Base-by-base conservation (phyloP, 2,113 vertebrate genomes). In the Monarcha castaneiventris region DNA sequence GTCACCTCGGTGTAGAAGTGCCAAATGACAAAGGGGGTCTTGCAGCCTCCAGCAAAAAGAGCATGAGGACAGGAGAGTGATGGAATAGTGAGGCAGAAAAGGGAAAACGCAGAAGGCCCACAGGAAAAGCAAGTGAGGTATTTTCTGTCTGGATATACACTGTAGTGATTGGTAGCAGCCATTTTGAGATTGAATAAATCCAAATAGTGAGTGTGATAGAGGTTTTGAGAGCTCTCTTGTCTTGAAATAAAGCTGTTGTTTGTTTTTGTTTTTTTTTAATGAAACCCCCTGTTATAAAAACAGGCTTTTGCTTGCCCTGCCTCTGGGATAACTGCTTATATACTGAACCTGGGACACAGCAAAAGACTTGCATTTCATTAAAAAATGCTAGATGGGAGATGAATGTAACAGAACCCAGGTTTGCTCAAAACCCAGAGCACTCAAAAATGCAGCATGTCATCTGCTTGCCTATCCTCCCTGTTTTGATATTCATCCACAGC, bases 1-100 rank as follows among this genome's bases (percentile, higher is more conserved):
- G 16, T 30, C 58, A 37, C 39, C 35, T 59, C 0, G 0, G 20
- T 13, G 44, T 12, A 6, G 16, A 44, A 67, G 15, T 32, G 39
- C 20, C 48, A 58, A 21, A 29, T 12, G 32, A 71, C 12, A 48
- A 46, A 90, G 80, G 14, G 21, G 25, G 8, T 37, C 39, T 59
- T 6, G 1, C 23, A 61, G 16, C 7, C 59, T 77, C 41, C 59
- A 39, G n/a, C 21, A 29, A 63, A 79, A 89, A 16, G 17, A 88
- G 15, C 7, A 1, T 5, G 37, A 59, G 46, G 35, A 26, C 11
- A 44, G 26, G 25, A 37, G 61, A 72, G 10, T 11, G 21, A 25
- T 21, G 54, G 44, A 55, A 9, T 39, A 48, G n/a, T n/a, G 33
- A 63, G n/a, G n/a, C 48, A 76, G 77, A 68, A 81, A 62, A 44